phyloP scores from a whole-genome alignment of 2,888 invertebrate genomes.

The Nebria salina region DNA sequence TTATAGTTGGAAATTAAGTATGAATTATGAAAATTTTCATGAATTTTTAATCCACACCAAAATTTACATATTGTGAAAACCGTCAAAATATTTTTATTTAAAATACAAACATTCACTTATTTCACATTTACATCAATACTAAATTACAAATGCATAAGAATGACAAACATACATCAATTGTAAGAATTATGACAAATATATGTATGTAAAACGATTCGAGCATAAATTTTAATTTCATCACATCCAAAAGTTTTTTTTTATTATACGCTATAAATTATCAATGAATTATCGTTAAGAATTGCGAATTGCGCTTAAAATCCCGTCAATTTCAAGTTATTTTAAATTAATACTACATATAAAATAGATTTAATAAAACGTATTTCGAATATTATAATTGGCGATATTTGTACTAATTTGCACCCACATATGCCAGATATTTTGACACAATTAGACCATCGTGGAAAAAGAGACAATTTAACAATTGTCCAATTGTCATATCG shows the following conservation, averaged over 20 bases:
- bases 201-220: no score
- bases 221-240: no score
- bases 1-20: background rate
- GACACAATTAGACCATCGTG: background rate
- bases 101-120: background rate
- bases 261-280: background rate
- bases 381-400: background rate
- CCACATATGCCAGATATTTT: background rate
- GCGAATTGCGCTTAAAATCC: background rate
- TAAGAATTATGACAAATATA: no score
- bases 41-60: background rate
- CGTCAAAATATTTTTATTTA: background rate
- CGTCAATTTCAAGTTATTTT: background rate
- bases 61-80: background rate
- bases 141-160: no score
- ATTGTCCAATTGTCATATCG: background rate
- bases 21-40: background rate
- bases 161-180: no score
- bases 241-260: background rate
- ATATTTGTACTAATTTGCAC: background rate
- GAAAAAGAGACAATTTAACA: background rate
- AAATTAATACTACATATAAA: background rate
- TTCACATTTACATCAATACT: no score
- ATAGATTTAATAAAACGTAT: background rate
- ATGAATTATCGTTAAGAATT: background rate